Conservation (phyloP, 2,888 invertebrate genomes). For the Epinotia nisella region DNA sequence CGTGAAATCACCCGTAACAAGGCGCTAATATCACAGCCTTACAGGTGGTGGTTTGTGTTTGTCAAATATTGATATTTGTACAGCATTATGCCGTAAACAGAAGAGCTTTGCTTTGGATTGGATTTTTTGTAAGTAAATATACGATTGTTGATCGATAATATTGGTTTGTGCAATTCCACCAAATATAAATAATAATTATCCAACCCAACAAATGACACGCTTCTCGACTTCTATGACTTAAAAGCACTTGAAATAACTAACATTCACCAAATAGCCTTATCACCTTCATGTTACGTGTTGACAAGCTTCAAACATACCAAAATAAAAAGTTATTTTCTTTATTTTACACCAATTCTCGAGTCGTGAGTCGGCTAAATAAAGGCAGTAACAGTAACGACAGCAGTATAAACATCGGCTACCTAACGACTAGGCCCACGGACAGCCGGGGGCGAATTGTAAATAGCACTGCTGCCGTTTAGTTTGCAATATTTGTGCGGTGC, state of each 20-base stretch:
- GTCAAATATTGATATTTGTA: too few species aligned
- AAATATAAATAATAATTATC: too few species aligned
- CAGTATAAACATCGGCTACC: slow-evolving; percentile 76
- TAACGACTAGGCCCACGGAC: slow-evolving; percentile 66
- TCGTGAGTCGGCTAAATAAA: slow-evolving; percentile 46
- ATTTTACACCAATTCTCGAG: slow-evolving; percentile 28
- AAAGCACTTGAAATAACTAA: background rate
- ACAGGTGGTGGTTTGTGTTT: too few species aligned
- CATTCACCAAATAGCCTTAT: background rate
- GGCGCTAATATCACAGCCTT: too few species aligned
- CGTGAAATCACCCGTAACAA: too few species aligned
- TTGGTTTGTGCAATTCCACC: too few species aligned
- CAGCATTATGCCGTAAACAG: too few species aligned
- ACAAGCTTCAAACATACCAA: background rate
- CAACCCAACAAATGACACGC: too few species aligned
- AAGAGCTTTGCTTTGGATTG: too few species aligned
- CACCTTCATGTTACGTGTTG: background rate
- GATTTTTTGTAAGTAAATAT: too few species aligned
- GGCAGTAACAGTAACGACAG: slow-evolving; percentile 57
- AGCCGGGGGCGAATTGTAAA: slow-evolving; percentile 76
- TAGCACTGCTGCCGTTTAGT: slow-evolving; percentile 81
- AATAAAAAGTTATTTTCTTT: background rate
- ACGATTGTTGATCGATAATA: too few species aligned
- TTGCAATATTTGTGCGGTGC: slow-evolving; percentile 82
- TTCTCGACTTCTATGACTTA: too few species aligned